Conservation (phyloP, 2,888 invertebrate species). For the Oligia latruncula region DNA sequence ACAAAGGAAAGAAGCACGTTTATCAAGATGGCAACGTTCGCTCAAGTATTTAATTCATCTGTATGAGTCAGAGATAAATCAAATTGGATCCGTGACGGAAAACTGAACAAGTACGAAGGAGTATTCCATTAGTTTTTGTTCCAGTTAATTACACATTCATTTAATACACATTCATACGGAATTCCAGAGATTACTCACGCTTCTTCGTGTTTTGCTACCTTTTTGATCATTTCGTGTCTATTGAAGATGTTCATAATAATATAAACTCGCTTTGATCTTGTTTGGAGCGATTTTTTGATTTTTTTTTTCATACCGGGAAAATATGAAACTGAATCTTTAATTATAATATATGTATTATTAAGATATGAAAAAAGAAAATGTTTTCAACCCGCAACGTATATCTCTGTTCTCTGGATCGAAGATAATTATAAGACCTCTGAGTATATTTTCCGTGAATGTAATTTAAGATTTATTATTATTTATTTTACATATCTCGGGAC, state of each 20-base stretch:
- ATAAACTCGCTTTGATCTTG: slow-evolving; percentile 15
- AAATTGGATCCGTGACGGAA: slow-evolving; percentile 70
- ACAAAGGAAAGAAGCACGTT: slow-evolving; percentile 35
- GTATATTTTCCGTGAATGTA: neutral
- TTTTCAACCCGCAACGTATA: neutral
- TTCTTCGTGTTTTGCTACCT: neutral
- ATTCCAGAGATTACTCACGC: slow-evolving; percentile 7
- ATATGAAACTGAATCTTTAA: neutral
- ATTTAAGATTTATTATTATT: neutral
- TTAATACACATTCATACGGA: slow-evolving; percentile 21
- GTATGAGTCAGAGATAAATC: slow-evolving; percentile 64
- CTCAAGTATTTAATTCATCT: slow-evolving; percentile 69
- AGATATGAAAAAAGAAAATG: too few relatives aligned
- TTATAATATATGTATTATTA: neutral
- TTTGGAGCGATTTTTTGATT: neutral
- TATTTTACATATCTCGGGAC: too few relatives aligned
- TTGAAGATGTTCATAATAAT: neutral
- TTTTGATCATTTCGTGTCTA: slow-evolving; percentile 20
- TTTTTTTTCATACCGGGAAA: neutral
- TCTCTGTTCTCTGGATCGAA: neutral
- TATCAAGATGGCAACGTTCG: slow-evolving; percentile 58
- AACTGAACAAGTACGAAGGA: slow-evolving; percentile 23
- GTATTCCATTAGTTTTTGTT: slow-evolving; percentile 32
- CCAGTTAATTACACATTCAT: slow-evolving; percentile 20
- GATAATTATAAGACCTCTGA: neutral